phyloP scores from a whole-genome alignment of 23 tunicate genomes.

The Corella eumyota region DNA sequence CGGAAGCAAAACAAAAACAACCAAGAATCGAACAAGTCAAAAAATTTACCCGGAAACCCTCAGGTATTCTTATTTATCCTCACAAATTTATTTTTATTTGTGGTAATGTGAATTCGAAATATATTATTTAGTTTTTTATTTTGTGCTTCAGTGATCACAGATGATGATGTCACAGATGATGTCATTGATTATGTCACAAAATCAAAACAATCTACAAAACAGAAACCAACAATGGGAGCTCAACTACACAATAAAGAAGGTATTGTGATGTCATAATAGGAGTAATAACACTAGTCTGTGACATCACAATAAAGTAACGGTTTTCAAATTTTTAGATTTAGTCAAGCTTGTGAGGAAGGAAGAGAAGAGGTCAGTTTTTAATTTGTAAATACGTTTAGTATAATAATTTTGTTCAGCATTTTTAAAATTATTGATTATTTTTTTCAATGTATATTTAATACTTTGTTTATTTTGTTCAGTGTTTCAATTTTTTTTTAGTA shows the following conservation, averaged over 20 bases:
- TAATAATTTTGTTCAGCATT: no score
- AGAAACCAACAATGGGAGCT: slow-evolving; percentile 18
- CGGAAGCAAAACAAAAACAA: slow-evolving; percentile 36
- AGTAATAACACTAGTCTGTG: no score
- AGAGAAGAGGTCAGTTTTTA: no score
- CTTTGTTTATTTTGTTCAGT: no score
- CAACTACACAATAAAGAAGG: slow-evolving; percentile 59
- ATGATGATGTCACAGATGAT: slow-evolving; percentile 31
- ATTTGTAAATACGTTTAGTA: no score
- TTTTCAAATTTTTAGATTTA: slow-evolving; percentile 16
- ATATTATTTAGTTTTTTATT: slow-evolving; percentile 1
- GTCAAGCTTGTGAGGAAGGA: slow-evolving; percentile 30
- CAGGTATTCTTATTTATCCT: slow-evolving; percentile 29
- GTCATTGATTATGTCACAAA: slow-evolving; percentile 67
- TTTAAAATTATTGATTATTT: no score
- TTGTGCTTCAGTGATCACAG: not conserved
- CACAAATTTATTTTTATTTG: not conserved
- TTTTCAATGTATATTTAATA: no score
- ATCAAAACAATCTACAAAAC: not conserved
- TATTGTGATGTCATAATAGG: slow-evolving; percentile 3
- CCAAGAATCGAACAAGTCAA: slow-evolving; percentile 73
- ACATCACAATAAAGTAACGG: not conserved
- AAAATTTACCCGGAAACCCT: slow-evolving; percentile 50
- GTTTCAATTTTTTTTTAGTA: no score
- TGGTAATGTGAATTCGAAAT: not conserved